Conservation (phyloP, 2,797 vertebrate species). For the Synaphobranchus kaupii region DNA sequence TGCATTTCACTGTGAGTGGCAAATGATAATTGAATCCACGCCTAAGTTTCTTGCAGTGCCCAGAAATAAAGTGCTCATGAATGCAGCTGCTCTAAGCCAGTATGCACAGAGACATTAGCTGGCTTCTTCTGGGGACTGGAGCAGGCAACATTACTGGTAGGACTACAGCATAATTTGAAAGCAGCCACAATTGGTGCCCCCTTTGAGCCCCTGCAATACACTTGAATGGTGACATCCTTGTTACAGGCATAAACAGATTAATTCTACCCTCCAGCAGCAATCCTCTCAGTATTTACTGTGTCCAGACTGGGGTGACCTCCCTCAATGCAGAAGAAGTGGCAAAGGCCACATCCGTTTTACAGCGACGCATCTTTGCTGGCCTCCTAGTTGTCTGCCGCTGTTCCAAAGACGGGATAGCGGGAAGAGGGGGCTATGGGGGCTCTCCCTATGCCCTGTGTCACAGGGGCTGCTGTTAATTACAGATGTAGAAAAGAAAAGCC, state of each 20-base stretch:
- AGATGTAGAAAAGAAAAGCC: constrained; percentile 55
- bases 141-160: background rate
- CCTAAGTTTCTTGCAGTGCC: background rate
- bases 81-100: background rate
- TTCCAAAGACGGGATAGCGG: constrained; percentile 34
- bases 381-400: constrained; percentile 29
- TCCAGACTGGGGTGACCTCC: background rate
- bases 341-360: background rate
- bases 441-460: background rate
- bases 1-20: background rate
- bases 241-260: background rate
- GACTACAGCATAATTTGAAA: background rate
- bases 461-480: constrained; percentile 52
- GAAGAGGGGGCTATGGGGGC: constrained; percentile 37
- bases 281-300: background rate
- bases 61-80: background rate
- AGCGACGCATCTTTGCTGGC: background rate
- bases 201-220: background rate
- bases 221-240: background rate
- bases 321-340: background rate
- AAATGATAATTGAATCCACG: background rate
- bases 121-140: background rate
- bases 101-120: background rate
- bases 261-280: background rate
- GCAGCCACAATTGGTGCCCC: background rate